A percentile compares a stretch with the other conserved stretches of the same genome.
Evolutionary conservation across 2,888 invertebrate species (phyloP).

Genomic region (Chloromyia formosa): DNA sequence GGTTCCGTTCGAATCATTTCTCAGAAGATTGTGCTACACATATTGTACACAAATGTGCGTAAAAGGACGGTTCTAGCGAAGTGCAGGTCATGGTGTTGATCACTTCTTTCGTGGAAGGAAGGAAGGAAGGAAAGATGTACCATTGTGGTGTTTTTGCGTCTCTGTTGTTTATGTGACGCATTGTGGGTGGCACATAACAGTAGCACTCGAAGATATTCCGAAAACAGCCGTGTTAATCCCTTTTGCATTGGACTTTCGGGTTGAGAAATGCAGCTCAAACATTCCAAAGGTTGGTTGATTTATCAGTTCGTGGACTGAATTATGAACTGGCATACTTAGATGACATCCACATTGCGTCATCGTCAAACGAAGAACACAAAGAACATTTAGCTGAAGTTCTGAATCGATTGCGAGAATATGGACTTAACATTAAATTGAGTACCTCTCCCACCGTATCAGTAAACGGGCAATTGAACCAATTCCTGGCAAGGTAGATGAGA

Average conservation of each 20-base stretch:
- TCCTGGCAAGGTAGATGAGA: not conserved
- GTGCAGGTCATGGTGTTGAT: too few relatives aligned
- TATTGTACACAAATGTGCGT: too few relatives aligned
- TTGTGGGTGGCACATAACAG: too few relatives aligned
- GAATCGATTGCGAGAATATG: not conserved
- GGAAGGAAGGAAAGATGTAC: too few relatives aligned
- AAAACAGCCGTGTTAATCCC: constrained; percentile 8
- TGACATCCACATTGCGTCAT: not conserved
- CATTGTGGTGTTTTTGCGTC: too few relatives aligned
- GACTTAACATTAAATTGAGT: constrained; percentile 8
- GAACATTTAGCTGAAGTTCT: not conserved
- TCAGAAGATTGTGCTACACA: too few relatives aligned
- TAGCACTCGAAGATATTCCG: constrained; percentile 4
- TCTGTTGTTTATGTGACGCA: too few relatives aligned
- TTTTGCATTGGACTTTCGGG: not conserved
- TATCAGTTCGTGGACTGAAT: not conserved
- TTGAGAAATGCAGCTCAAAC: constrained; percentile 6
- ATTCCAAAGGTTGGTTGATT: constrained; percentile 1
- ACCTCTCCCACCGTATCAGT: not conserved
- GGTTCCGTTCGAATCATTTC: too few relatives aligned
- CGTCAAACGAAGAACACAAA: constrained; percentile 1
- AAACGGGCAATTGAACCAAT: not conserved
- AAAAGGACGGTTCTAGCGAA: too few relatives aligned
- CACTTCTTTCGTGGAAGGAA: too few relatives aligned
- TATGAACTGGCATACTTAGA: not conserved